These are phyloP conservation scores for Lagopus muta DNA, from an alignment of 2,113 vertebrate species.

Conservation along the genomic window DNA sequence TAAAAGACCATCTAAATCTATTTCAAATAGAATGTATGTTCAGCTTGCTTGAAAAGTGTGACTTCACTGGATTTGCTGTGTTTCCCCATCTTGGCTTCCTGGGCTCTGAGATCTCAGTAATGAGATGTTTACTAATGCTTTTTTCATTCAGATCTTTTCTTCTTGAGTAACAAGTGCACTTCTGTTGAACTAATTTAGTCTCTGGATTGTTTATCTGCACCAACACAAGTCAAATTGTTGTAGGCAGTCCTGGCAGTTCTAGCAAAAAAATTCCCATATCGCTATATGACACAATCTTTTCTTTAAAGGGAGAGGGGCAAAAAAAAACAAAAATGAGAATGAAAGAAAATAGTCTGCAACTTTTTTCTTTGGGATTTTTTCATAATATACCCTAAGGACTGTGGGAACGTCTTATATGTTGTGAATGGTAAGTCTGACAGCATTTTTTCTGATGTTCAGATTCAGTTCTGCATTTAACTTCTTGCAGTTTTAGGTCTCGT, in stretches of 20 bases:
- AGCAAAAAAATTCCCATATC: background rate
- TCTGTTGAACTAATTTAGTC: background rate
- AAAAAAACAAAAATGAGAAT: background rate
- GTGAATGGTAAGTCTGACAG: constrained; percentile 7
- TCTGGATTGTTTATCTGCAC: background rate
- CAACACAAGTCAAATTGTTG: background rate
- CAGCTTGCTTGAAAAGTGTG: background rate
- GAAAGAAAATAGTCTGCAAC: background rate
- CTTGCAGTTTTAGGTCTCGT: background rate
- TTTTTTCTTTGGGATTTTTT: background rate
- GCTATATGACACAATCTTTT: background rate
- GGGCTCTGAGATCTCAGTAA: constrained; percentile 5
- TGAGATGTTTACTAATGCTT: constrained; percentile 22
- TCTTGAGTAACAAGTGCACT: background rate
- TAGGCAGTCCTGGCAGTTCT: background rate
- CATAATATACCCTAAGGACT: background rate
- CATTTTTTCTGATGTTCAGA: background rate
- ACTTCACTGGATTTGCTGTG: background rate
- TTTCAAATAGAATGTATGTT: constrained; percentile 29
- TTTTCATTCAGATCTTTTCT: constrained; percentile 38
- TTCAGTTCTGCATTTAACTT: background rate
- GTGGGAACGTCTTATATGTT: background rate
- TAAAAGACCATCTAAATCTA: background rate
- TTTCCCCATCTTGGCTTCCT: background rate
- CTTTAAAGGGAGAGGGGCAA: background rate